A percentile compares a stretch with the other conserved stretches of the same genome.
These are phyloP conservation scores for Chionis minor DNA, from an alignment of 2,113 vertebrate species.

Conservation along the genomic window DNA sequence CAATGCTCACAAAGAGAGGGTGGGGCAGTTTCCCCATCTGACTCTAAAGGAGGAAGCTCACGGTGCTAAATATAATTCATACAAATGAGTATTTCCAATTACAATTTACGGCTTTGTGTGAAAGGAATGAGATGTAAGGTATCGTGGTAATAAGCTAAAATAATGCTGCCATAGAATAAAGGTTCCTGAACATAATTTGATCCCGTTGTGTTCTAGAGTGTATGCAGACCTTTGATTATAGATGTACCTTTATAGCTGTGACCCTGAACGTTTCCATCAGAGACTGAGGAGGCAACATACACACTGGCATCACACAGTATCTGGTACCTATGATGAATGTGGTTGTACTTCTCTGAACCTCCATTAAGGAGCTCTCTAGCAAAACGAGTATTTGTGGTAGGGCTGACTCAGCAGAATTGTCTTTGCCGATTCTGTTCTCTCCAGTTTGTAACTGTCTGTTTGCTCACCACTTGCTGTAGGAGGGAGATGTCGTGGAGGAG, in stretches of 20 bases:
- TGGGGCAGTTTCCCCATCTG: background rate
- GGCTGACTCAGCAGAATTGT: background rate
- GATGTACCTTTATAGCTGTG: background rate
- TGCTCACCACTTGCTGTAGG: slow-evolving; percentile 77
- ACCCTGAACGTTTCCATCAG: background rate
- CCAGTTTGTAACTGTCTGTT: slow-evolving; percentile 48
- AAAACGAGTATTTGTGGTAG: background rate
- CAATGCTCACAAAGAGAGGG: background rate
- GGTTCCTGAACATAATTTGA: background rate
- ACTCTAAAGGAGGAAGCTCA: background rate
- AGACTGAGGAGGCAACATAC: background rate
- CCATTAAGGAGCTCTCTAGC: background rate
- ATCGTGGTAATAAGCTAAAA: background rate
- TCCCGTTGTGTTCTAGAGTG: slow-evolving; percentile 15
- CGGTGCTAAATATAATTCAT: slow-evolving; percentile 8
- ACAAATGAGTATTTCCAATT: background rate
- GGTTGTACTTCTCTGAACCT: background rate
- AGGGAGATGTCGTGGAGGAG: slow-evolving; percentile 93
- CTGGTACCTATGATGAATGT: background rate
- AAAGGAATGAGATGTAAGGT: background rate
- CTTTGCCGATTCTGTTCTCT: background rate
- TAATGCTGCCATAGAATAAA: background rate
- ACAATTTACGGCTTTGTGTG: background rate
- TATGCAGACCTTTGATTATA: slow-evolving; percentile 9
- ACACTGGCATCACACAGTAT: background rate